Base-by-base conservation (phyloP, 2,113 vertebrate species). In the Hypomesus transpacificus region DNA sequence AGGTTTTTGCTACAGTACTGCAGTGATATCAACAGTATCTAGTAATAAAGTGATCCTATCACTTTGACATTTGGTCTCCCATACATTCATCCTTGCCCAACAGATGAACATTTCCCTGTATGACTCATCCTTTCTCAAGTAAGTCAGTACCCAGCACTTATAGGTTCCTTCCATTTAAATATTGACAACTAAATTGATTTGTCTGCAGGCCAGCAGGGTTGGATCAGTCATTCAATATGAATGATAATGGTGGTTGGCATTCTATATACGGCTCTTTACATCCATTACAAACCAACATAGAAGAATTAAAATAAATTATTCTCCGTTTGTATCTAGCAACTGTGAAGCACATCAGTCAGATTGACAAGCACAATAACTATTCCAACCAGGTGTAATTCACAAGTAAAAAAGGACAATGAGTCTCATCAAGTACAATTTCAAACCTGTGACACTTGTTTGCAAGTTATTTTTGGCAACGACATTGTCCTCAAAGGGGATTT, bases 211-310 rank as follows among this genome's bases (percentile, higher is more conserved):
- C 56, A 80, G 72, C 79, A 77, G 31, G 74, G 31, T 75, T 69
- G 61, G 81, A 78, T 83, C 4, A 54, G 39, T 61, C 85, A 86
- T 86, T 85, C 83, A 86, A 82, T 81, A 78, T 88, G 87, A 86
- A 87, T 87, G 76, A 83, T 74, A 85, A 74, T 54, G 0, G 4
- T 74, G 79, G 16, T 78, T 17, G 34, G 14, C 74, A 67, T 77
- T 66, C 14, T 77, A 75, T 51, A 53, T 3, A n/a, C 24, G 75
- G 66, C 68, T 22, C 57, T 59, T 22, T 18, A 6, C 26, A 57
- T 69, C 3, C 54, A 61, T 18, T 28, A 64, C 39, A 4, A 54
- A 70, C 1, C 0, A 65, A 68, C 58, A 64, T 75, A 79, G 31
- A 58, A 70, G 62, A 78, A 74, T 61, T 57, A 66, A 76, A 79